Conservation (phyloP, 1,140 invertebrate genomes). For the Drosophila chauvacae region DNA sequence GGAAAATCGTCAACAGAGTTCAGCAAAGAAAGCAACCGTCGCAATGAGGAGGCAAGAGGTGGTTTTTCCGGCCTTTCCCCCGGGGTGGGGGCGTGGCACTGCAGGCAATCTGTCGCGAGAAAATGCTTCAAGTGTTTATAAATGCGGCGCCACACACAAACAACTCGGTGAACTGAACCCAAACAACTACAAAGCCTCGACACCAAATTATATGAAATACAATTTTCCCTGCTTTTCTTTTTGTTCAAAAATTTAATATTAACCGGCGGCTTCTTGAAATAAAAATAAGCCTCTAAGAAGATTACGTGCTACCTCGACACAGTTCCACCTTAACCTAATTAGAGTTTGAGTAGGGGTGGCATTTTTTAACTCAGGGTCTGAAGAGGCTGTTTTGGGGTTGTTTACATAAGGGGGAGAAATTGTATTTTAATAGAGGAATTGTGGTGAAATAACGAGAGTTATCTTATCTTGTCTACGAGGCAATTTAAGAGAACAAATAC, state of each 20-base stretch:
- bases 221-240: conserved; percentile 16
- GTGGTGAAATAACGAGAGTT: conserved; percentile 10
- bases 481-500: not conserved
- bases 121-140: conserved; percentile 44
- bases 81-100: conserved; percentile 1
- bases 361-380: conserved; percentile 1
- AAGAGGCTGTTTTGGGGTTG: conserved; percentile 15
- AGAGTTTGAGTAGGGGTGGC: conserved; percentile 22
- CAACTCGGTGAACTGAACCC: conserved; percentile 22
- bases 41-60: not conserved
- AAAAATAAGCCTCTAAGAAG: conserved; percentile 19
- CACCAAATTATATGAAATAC: conserved; percentile 54
- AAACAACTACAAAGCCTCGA: conserved; percentile 62
- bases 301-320: conserved; percentile 27
- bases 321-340: conserved; percentile 52
- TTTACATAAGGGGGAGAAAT: conserved; percentile 18
- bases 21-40: conserved; percentile 9
- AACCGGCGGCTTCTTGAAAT: conserved; percentile 27
- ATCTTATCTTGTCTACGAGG: not conserved
- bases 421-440: conserved; percentile 23
- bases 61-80: not conserved
- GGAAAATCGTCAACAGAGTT: conserved; percentile 50
- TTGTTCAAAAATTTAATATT: conserved; percentile 56
- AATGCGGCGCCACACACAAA: conserved; percentile 39
- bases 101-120: conserved; percentile 48